Percentiles rank a stretch among this genome's conserved stretches.
Conservation (phyloP, 1,140 invertebrate genomes). For the Hermetia illucens region DNA sequence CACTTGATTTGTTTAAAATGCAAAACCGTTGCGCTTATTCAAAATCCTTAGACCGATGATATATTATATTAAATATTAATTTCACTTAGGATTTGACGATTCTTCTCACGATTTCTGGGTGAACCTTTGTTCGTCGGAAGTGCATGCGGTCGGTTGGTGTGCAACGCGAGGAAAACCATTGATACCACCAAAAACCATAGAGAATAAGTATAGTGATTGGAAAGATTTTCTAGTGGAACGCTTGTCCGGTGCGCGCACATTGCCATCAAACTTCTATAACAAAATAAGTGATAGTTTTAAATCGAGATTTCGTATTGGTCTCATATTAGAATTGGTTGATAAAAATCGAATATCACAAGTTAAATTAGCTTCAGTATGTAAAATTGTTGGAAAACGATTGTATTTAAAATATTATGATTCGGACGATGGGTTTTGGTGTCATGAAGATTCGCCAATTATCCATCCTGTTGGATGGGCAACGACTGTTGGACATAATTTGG, state of each 20-base stretch:
- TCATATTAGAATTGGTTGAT: slow-evolving; percentile 87
- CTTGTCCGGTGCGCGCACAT: slow-evolving; percentile 80
- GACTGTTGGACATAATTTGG: slow-evolving; percentile 71
- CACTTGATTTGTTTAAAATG: too few species aligned
- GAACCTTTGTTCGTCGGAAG: slow-evolving; percentile 80
- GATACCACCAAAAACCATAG: slow-evolving; percentile 80
- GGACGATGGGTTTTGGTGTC: slow-evolving; percentile 87
- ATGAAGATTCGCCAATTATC: slow-evolving; percentile 85
- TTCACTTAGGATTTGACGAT: slow-evolving; percentile 59
- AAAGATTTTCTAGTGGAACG: slow-evolving; percentile 84
- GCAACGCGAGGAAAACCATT: slow-evolving; percentile 86
- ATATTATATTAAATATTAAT: neutral
- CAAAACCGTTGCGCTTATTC: too few species aligned
- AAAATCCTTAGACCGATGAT: too few species aligned
- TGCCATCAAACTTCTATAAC: slow-evolving; percentile 81
- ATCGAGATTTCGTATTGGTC: slow-evolving; percentile 65
- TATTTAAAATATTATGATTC: slow-evolving; percentile 83
- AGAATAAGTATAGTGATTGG: slow-evolving; percentile 90
- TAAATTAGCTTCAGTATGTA: slow-evolving; percentile 73
- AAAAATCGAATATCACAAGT: slow-evolving; percentile 91
- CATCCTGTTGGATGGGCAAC: slow-evolving; percentile 92
- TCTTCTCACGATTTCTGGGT: slow-evolving; percentile 88
- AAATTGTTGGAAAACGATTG: slow-evolving; percentile 81
- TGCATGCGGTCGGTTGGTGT: slow-evolving; percentile 95
- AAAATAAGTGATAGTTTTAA: slow-evolving; percentile 73